phyloP scores from a whole-genome alignment of 2,797 vertebrate genomes.

The Otus scops region DNA sequence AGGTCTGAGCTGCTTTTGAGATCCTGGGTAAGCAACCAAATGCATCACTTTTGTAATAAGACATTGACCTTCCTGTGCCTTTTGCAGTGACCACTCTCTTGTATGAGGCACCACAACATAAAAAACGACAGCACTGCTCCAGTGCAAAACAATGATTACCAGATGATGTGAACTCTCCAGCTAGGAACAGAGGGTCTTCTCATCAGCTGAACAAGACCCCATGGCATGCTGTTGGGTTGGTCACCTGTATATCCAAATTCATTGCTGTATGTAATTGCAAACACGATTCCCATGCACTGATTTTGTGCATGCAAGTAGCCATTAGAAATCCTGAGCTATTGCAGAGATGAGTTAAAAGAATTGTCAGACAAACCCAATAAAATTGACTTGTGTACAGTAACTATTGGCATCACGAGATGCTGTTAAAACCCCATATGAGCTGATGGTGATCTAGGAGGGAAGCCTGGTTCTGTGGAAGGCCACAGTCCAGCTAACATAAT shows the following conservation, averaged over 20 bases:
- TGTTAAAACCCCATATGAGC: not conserved
- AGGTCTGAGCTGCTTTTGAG: not conserved
- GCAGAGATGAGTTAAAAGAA: not conserved
- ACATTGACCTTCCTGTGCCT: not conserved
- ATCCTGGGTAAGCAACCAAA: not conserved
- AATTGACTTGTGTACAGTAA: not conserved
- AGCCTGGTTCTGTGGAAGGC: not conserved
- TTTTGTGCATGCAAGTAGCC: not conserved
- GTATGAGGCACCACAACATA: not conserved
- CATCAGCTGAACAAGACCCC: not conserved
- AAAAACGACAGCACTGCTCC: not conserved
- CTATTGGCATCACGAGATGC: not conserved
- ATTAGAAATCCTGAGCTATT: not conserved
- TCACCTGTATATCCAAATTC: not conserved
- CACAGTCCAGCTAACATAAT: not conserved
- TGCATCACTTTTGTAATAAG: not conserved
- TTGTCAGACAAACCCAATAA: not conserved
- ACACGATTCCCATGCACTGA: rapidly evolving
- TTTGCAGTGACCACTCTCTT: not conserved
- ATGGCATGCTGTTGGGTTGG: not conserved
- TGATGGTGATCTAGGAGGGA: not conserved
- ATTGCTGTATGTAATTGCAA: not conserved
- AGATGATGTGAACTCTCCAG: not conserved
- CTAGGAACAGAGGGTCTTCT: not conserved
- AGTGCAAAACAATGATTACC: not conserved